Evolutionary conservation across 2,113 vertebrate genomes (phyloP).

Genomic region (Salvelinus fontinalis): DNA sequence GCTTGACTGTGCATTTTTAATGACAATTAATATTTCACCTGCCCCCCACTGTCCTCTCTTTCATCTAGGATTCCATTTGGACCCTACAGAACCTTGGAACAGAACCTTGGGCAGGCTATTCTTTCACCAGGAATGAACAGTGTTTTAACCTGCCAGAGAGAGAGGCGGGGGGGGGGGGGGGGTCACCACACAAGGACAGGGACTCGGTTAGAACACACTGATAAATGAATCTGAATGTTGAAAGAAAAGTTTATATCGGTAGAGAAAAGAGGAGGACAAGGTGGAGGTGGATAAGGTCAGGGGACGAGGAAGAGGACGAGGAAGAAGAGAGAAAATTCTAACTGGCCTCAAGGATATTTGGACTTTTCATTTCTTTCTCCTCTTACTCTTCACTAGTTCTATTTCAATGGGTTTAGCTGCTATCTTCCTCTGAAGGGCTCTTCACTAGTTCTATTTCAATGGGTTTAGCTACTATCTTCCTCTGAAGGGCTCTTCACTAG

Average conservation of each 20-base stretch:
- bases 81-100: neutral
- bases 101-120: neutral
- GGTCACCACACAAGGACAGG: neutral
- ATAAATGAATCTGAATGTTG: neutral
- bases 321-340: neutral
- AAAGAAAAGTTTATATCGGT: too few relatives aligned
- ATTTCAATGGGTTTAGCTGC: too few relatives aligned
- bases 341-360: neutral
- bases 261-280: neutral
- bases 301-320: neutral
- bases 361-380: neutral
- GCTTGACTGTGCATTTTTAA: constrained; percentile 47
- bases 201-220: neutral
- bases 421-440: too few relatives aligned
- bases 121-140: neutral
- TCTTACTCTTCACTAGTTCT: neutral
- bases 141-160: neutral
- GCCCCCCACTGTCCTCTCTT: constrained; percentile 15
- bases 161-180: neutral
- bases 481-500: too few relatives aligned
- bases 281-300: neutral
- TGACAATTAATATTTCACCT: constrained; percentile 59
- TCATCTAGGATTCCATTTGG: constrained; percentile 21
- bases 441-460: too few relatives aligned
- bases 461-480: too few relatives aligned